Evolutionary conservation across 2,797 vertebrate species (phyloP).

Genomic region (Enteromius anoplus): DNA sequence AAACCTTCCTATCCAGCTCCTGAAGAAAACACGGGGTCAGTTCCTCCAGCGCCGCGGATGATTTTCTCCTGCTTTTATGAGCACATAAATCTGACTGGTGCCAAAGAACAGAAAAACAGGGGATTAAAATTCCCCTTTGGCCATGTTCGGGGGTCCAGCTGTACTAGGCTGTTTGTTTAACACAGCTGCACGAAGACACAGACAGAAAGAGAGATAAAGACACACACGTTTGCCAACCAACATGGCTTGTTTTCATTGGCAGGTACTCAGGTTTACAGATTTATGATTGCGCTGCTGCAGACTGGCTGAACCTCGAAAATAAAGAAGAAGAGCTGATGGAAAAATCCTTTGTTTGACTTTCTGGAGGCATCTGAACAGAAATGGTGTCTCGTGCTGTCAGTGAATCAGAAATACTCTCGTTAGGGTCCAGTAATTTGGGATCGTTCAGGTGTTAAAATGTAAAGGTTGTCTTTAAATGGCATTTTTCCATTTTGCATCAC

Average conservation of each 20-base stretch:
- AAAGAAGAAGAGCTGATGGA: slow-evolving; percentile 31
- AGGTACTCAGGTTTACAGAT: slow-evolving; percentile 59
- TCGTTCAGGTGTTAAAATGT: neutral
- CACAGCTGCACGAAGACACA: slow-evolving; percentile 74
- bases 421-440: neutral
- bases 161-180: slow-evolving; percentile 79
- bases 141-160: slow-evolving; percentile 81
- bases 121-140: slow-evolving; percentile 84
- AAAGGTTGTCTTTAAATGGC: neutral
- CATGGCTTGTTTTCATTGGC: slow-evolving; percentile 76
- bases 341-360: slow-evolving; percentile 41
- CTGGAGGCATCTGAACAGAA: slow-evolving; percentile 15
- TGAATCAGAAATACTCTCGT: neutral
- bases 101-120: slow-evolving; percentile 73
- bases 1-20: slow-evolving; percentile 17
- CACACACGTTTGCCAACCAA: slow-evolving; percentile 70
- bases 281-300: slow-evolving; percentile 69
- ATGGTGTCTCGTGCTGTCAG: neutral
- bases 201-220: slow-evolving; percentile 53
- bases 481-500: neutral
- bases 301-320: slow-evolving; percentile 59
- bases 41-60: slow-evolving; percentile 61
- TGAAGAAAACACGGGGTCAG: neutral
- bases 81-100: slow-evolving; percentile 80
- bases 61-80: slow-evolving; percentile 74